Conservation (phyloP, 1,140 invertebrate species). For the Colletes gigas region DNA sequence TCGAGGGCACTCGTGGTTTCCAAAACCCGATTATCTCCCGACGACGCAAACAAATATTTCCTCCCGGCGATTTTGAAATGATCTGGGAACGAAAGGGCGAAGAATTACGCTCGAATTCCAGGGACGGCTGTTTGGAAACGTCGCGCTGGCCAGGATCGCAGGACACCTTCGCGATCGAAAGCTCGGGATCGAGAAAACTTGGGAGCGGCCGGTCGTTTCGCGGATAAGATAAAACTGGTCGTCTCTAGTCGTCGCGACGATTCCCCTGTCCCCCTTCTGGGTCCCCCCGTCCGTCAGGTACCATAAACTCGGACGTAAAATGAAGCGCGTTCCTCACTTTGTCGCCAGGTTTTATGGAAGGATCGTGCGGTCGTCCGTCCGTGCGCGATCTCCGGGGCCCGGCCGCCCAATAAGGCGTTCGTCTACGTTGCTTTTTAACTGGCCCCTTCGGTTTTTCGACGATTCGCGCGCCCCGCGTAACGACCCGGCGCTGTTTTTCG, state of each 20-base stretch:
- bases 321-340: slow-evolving; percentile 64
- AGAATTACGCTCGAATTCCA: no score
- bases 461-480: slow-evolving; percentile 24
- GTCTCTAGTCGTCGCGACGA: slow-evolving; percentile 51
- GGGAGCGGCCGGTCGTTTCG: slow-evolving; percentile 47
- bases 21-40: no score
- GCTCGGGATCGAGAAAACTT: slow-evolving; percentile 22
- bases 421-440: slow-evolving; percentile 55
- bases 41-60: no score
- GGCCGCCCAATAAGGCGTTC: slow-evolving; percentile 48
- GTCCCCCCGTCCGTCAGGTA: slow-evolving; percentile 13
- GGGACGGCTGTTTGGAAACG: no score
- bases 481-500: slow-evolving; percentile 29
- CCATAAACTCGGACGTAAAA: slow-evolving; percentile 65
- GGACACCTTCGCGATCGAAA: neutral
- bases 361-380: slow-evolving; percentile 10
- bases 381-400: neutral
- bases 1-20: no score
- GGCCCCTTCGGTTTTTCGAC: slow-evolving; percentile 25
- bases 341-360: slow-evolving; percentile 65
- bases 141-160: neutral
- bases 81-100: no score
- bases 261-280: slow-evolving; percentile 5
- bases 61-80: no score
- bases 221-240: slow-evolving; percentile 64